A percentile compares a stretch with the other conserved stretches of the same genome.
phyloP scores from a whole-genome alignment of 2,888 invertebrate species.

The Hypselothyrea guttata region DNA sequence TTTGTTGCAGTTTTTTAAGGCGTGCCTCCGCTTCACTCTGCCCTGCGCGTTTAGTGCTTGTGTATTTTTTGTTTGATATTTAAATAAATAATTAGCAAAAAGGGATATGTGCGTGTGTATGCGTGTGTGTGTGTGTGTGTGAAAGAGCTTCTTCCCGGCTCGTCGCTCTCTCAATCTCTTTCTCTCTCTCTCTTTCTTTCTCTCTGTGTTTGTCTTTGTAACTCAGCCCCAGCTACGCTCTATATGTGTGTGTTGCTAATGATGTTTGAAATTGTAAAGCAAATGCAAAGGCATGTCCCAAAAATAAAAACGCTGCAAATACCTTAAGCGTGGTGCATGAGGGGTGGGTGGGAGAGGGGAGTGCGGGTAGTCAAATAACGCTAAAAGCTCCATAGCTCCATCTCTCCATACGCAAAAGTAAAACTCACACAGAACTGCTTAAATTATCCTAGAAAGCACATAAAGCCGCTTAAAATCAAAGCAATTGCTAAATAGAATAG shows the following conservation, averaged over 20 bases:
- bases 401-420: neutral
- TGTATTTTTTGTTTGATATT: slow-evolving; percentile 80
- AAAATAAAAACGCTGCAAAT: slow-evolving; percentile 49
- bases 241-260: slow-evolving; percentile 74
- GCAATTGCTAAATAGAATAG: neutral
- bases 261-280: slow-evolving; percentile 80
- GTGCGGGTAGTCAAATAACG: slow-evolving; percentile 25
- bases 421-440: neutral
- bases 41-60: slow-evolving; percentile 40
- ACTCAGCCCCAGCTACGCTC: neutral
- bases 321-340: slow-evolving; percentile 3
- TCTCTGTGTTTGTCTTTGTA: slow-evolving; percentile 36
- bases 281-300: slow-evolving; percentile 69
- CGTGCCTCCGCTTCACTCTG: slow-evolving; percentile 1
- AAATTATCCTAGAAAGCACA: neutral
- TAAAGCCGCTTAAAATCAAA: neutral
- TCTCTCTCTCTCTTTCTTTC: too few species aligned
- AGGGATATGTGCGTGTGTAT: slow-evolving; percentile 63
- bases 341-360: neutral
- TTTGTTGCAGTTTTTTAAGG: slow-evolving; percentile 57
- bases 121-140: slow-evolving; percentile 39
- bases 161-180: too few species aligned
- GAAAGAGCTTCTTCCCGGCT: slow-evolving; percentile 23
- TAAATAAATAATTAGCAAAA: slow-evolving; percentile 82
- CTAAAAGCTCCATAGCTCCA: slow-evolving; percentile 18